Evolutionary conservation across 2,113 vertebrate genomes (phyloP), one percentile per base, ranked within the genome.

Genomic region (Ameiurus melas): DNA sequence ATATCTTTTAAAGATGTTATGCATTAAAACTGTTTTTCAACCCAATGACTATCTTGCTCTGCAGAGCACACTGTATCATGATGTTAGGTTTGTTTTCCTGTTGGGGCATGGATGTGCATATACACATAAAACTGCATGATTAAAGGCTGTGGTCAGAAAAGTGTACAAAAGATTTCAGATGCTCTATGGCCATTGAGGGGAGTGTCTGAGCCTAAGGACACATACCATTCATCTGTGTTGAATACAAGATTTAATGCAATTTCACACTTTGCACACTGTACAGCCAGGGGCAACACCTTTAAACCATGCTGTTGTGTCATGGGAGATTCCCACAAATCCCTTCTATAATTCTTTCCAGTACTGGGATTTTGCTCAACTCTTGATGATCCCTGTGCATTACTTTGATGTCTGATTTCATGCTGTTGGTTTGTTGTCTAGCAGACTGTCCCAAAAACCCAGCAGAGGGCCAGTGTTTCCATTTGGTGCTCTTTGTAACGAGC

Each of bases 341-440:
- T 85, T 80, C 82, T 36, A 80, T 90, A 85, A 82, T 85, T 84
- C 70, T 73, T 25, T 58, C 39, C 86, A 62, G 53, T n/a, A 3
- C 62, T 64, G 30, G 58, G 86, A 88, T 83, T 90, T 84, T 81
- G 81, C 85, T 88, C 80, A 86, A 64, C 83, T 66, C 47, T 36
- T 47, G 55, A 78, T 68, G 85, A 87, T 83, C 80, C 83, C 66
- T 83, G 51, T 57, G 39, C 58, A 71, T 79, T 88, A 64, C n/a
- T 86, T 81, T 86, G 85, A 90, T 88, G 88, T 86, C 84, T 88
- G 81, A 85, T 86, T 88, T 88, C 86, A 62, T 47, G 71, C 73
- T 81, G 58, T 1, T 55, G 71, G 36, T 84, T 88, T 85, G 77
- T 47, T 70, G 58, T 57, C 43, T 68, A 47, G n/a, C 60, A 78